Evolutionary conservation across 2,888 invertebrate species (phyloP), one percentile per base, ranked within the genome.

Genomic region (Leistus spinibarbis): DNA sequence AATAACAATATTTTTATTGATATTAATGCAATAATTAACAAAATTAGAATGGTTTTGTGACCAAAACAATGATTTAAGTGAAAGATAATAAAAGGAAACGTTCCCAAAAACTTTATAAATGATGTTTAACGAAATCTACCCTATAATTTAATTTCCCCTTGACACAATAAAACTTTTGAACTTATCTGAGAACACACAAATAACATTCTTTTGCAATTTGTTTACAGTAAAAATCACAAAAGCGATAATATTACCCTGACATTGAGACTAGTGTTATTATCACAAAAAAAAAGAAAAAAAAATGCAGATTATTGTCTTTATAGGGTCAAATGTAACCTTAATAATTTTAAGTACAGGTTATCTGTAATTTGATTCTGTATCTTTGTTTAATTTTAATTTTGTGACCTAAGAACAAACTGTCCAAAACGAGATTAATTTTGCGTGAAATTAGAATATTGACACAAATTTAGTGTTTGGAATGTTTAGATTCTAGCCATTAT

Each of bases 231-330:
- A 69, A 19, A 63, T 63, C 9, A 57, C 57, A 57, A 57, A 19
- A 5, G 20, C 10, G 7, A 57, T 5, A 7, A 0, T 10, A 1
- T 27, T 40, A 57, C 65, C 54, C 54, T 72, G 66, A 66, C 66
- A 72, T 66, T 72, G 66, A 72, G 66, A 72, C 22, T 57, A 20
- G 57, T 72, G 20, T 19, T 20, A 56, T 24, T 53, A 66, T 65
- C 20, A 23, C 20, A 64, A 27, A 66, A 72, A 72, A 66, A 64
- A 27, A 53, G 60, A 17, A 64, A 27, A 66, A 72, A 72, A 66
- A 64, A 27, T 62, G 60, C 69, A 24, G 40, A 69, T 64, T 71
- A 64, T 40, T 40, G 7, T 10, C n/a, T 10, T 40, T 71, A 54
- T 72, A 27, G 57, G 72, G 66, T 72, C 66, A 72, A 20, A 56